Evolutionary conservation across 2,113 vertebrate species (phyloP).

Genomic region (Microcebus lehilahytsara): DNA sequence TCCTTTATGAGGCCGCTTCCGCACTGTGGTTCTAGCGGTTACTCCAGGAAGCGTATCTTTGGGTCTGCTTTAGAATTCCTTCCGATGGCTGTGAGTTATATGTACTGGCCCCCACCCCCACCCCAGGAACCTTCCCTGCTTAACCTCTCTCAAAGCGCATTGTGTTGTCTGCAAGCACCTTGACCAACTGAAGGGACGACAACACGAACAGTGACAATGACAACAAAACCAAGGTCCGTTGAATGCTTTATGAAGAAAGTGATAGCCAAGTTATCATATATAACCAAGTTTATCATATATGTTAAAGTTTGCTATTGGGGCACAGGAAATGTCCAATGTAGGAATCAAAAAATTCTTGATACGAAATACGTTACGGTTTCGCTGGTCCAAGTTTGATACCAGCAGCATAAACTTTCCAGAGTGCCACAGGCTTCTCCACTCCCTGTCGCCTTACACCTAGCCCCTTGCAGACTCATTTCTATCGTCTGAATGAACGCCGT

Average conservation of each 20-base stretch:
- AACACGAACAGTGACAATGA: rapidly evolving
- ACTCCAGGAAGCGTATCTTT: not conserved
- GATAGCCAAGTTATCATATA: no score
- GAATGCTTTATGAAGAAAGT: not conserved
- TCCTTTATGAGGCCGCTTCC: not conserved
- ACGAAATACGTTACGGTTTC: not conserved
- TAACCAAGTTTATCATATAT: not conserved
- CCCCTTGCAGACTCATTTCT: rapidly evolving
- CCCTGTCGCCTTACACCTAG: rapidly evolving
- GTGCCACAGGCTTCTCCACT: rapidly evolving
- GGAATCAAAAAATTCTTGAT: not conserved
- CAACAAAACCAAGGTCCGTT: not conserved
- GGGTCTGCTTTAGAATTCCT: not conserved
- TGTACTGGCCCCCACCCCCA: rapidly evolving
- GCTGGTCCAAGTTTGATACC: no score
- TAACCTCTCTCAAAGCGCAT: no score
- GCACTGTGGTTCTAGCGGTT: not conserved
- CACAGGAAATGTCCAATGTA: no score
- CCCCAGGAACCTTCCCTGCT: rapidly evolving
- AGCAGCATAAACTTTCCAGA: not conserved
- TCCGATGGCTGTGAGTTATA: rapidly evolving
- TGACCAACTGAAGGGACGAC: not conserved
- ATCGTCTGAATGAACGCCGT: not conserved
- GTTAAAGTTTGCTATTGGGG: not conserved
- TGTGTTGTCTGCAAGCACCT: rapidly evolving